Evolutionary conservation across 35 echinoderm and acorn worm genomes (phyloP), one percentile per base, ranked within the genome.

Genomic region (Apostichopus japonicus): DNA sequence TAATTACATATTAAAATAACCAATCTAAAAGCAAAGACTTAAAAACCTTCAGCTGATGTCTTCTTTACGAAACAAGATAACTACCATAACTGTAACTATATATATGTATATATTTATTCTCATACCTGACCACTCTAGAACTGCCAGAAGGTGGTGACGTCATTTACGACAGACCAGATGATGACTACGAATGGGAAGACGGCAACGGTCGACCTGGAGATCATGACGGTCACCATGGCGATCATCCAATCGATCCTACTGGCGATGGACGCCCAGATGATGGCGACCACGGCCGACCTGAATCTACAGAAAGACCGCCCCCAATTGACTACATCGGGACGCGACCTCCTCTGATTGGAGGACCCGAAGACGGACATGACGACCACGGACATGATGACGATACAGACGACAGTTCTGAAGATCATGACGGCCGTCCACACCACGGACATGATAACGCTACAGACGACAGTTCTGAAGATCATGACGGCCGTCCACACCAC

Each of bases 121-220:
- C 27, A 33, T 33, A 33, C 27, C 27, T 33, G 27, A 33, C 27
- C 11, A 0, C 51, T 79, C 51, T 53, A 79, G 78, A 79, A 27
- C 4, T 13, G 78, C 78, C 78, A 79, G 78, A 79, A 79, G 78
- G 16, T 7, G 78, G 78, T 53, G 78, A 79, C 51, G 78, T 79
- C 23, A 79, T 79, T 13, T 24, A 79, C 51, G 27, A 33, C 27
- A 33, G 27, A 33, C 78, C 78, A 27, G 22, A 23, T 67, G 63
- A 67, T 10, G 63, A 17, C 10, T 10, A 9, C 17, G 11, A 10
- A 14, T 67, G 63, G 63, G 63, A 67, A 10, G 27, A 33, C 27
- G 27, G 27, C 27, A 10, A 67, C 1, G 9, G 17, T 67, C 63
- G 63, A 11, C 78, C 78, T 13, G 22, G 22, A 17, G 78, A 79